These are phyloP conservation scores for Odontesthes bonariensis DNA, from an alignment of 2,113 vertebrate genomes.

Conservation along the genomic window DNA sequence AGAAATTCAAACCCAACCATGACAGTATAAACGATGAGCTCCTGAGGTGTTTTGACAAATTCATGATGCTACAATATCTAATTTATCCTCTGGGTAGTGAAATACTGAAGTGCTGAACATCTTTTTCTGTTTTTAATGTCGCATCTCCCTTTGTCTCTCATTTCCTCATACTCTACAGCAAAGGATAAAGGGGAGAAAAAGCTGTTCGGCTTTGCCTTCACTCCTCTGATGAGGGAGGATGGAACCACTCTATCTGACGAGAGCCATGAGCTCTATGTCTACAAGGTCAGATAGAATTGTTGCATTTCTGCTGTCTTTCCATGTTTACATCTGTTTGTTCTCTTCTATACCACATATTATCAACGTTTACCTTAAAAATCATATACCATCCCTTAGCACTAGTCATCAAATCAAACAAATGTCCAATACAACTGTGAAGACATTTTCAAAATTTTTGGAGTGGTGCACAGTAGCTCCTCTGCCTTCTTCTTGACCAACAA, in stretches of 20 bases:
- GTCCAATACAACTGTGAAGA: no score
- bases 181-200: slow-evolving; percentile 99
- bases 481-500: no score
- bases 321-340: background rate
- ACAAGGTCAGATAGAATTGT: slow-evolving; percentile 87
- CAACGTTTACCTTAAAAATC: background rate
- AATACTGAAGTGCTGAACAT: background rate
- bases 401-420: no score
- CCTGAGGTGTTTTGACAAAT: background rate
- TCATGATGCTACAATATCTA: no score
- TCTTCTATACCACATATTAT: background rate
- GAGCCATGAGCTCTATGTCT: slow-evolving; percentile 96
- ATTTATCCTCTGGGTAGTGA: no score
- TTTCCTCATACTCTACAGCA: slow-evolving; percentile 78
- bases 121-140: background rate
- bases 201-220: slow-evolving; percentile 96
- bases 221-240: slow-evolving; percentile 96
- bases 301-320: no score
- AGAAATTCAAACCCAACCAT: background rate
- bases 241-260: slow-evolving; percentile 96
- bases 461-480: no score
- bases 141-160: rapidly evolving
- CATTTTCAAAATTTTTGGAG: no score
- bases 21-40: background rate
- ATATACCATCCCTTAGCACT: background rate